These are phyloP conservation scores for Alouatta caraya DNA, from an alignment of 2,797 vertebrate genomes.

Conservation along the genomic window DNA sequence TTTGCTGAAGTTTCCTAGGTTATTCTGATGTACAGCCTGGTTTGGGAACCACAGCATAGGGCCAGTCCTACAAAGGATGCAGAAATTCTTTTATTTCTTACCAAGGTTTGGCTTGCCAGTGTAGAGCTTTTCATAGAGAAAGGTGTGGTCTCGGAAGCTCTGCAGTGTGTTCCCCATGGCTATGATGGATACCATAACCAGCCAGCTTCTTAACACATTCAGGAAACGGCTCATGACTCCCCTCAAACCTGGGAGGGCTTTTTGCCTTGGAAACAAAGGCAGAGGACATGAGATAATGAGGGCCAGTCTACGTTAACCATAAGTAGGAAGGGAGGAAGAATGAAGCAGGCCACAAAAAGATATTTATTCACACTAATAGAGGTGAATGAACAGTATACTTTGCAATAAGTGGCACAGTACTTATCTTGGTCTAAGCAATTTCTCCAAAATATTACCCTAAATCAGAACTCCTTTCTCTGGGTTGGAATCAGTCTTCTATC, in stretches of 20 bases:
- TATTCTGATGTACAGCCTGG: background rate
- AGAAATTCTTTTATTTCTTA: slow-evolving; percentile 78
- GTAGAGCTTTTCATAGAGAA: slow-evolving; percentile 96
- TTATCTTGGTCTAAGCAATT: slow-evolving; percentile 20
- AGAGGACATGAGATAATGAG: background rate
- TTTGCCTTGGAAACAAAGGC: slow-evolving; percentile 23
- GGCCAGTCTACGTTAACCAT: background rate
- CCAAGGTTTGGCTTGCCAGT: slow-evolving; percentile 93
- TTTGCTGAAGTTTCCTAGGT: background rate
- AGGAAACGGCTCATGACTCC: slow-evolving; percentile 92
- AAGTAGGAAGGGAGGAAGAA: background rate
- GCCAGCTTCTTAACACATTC: slow-evolving; percentile 95
- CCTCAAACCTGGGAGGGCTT: background rate
- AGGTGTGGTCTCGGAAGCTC: slow-evolving; percentile 96
- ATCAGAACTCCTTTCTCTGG: background rate
- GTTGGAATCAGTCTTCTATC: background rate
- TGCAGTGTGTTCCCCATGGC: slow-evolving; percentile 95
- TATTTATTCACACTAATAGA: background rate
- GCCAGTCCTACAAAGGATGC: background rate
- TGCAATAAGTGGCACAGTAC: background rate
- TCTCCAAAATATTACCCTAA: background rate
- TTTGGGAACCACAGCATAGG: background rate
- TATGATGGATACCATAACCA: slow-evolving; percentile 95
- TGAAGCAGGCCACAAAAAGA: background rate
- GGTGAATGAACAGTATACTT: background rate